Base-by-base conservation (phyloP, 2,888 invertebrate genomes). In the Cheilosia vulpina region DNA sequence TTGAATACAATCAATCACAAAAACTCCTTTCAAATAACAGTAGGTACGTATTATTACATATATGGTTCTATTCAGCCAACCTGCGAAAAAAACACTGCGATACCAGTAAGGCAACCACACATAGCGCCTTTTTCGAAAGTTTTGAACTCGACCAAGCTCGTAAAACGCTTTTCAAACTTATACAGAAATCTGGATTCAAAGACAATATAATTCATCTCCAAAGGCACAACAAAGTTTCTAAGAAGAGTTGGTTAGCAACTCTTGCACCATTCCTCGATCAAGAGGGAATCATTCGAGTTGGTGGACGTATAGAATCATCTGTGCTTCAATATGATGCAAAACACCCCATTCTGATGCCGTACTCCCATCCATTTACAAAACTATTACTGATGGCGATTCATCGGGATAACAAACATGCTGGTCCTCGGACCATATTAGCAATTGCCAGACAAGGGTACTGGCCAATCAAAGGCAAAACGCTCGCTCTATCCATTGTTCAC, bases 251-350 rank as follows among this genome's bases (percentile, higher is more conserved):
- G 27, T 9, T 62, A 62, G 2, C 31, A 62, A 62, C 27, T 45
- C 45, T 62, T 7, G 41, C 62, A 45, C 84, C 81, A 47, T 81
- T 87, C 55, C 27, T 81, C 7, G 80, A 84, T 45, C 15, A 41
- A 13, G 52, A 65, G 1, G 47, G n/a, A 27, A 41, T 82, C 11
- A 31, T 82, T 19, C 55, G 82, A 45, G 76, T 81, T 50, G 82
- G 87, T 43, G 87, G 87, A 1, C 45, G 87, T 38, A 17, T 87
- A 31, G 21, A 27, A 52, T 58, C 71, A 50, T 50, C 58, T 31
- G 9, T 57, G 19, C n/a, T 69, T 31, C 57, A 58, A 9, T 58
- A 43, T 21, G 47, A 7, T 5, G 6, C 27, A 27, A 6, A 27
- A 27, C 27, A 27, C 6, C 27, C 27, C 27, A 27, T 27, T 27